Conservation (phyloP, 2,888 invertebrate genomes). For the Dynastes grantii region DNA sequence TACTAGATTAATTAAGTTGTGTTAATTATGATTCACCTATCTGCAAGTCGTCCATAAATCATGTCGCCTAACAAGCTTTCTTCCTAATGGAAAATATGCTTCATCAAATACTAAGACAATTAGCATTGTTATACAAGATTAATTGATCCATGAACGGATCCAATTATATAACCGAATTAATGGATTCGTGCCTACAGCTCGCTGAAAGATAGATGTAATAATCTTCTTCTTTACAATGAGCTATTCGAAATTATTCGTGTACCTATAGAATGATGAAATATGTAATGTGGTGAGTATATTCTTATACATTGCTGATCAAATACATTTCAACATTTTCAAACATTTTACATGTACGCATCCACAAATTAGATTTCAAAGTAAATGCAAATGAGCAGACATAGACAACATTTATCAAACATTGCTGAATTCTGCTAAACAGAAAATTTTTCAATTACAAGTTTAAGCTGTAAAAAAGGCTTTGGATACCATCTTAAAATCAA, state of each 20-base stretch:
- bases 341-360: too few relatives aligned
- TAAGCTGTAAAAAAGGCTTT: too few relatives aligned
- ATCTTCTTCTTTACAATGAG: background rate
- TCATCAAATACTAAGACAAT: background rate
- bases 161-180: constrained; percentile 3
- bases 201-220: background rate
- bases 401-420: too few relatives aligned
- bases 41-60: constrained; percentile 8
- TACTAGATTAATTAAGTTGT: background rate
- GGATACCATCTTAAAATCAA: too few relatives aligned
- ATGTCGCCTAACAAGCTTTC: constrained; percentile 3
- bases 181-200: background rate
- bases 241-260: background rate
- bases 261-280: too few relatives aligned
- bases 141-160: constrained; percentile 4
- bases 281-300: too few relatives aligned
- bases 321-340: too few relatives aligned
- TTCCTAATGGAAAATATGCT: constrained; percentile 11
- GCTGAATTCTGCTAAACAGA: too few relatives aligned
- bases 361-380: too few relatives aligned
- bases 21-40: constrained; percentile 1
- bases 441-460: too few relatives aligned
- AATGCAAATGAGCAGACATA: too few relatives aligned
- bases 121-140: constrained; percentile 4
- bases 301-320: too few relatives aligned